Base-by-base conservation (phyloP, 2,888 invertebrate species). In the Ischnus inquisitorius region DNA sequence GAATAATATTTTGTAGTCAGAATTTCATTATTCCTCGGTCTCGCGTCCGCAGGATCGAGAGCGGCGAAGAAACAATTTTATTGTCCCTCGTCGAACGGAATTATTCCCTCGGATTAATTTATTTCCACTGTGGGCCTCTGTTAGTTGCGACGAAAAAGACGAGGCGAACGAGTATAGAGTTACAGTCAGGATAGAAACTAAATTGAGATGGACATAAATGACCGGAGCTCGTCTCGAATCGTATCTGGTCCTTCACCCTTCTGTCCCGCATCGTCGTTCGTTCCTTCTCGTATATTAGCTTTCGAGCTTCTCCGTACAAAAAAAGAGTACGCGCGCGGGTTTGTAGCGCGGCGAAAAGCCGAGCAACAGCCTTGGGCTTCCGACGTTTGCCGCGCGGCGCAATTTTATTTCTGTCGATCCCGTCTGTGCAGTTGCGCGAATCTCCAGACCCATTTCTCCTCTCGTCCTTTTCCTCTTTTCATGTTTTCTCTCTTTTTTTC, bases 131-230 rank as follows among this genome's bases (percentile, higher is more conserved):
- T 19, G 6, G 28, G 28, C 41, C 65, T 51, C 60, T 25, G 14
- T 22, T 57, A 39, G 57, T 57, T 57, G 14, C 57, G 57, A 57
- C 4, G 14, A 57, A 25, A 57, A 22, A 14, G 12, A 22, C 14
- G 57, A 14, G 25, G 1, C 57, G 6, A 14, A 25, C 25, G 57
- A 14, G 4, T 3, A 5, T 2, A 6, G 28, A 28, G 34, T 8
- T 34, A 34, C 14, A n/a, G 48, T 8, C 19, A 41, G 43, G 57
- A 65, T 41, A 60, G 22, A 25, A 62, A 46, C 16, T 71, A 79
- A 83, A 83, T 83, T 83, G 67, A 71, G 83, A 83, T 76, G 83
- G 83, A 83, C 83, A 71, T 83, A 76, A 83, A 79, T 72, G 75
- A 71, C 22, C 65, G 57, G 83, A 72, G 41, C 43, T 43, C 28